Base-by-base conservation (phyloP, 2,113 vertebrate genomes). In the Dissostichus mawsoni region DNA sequence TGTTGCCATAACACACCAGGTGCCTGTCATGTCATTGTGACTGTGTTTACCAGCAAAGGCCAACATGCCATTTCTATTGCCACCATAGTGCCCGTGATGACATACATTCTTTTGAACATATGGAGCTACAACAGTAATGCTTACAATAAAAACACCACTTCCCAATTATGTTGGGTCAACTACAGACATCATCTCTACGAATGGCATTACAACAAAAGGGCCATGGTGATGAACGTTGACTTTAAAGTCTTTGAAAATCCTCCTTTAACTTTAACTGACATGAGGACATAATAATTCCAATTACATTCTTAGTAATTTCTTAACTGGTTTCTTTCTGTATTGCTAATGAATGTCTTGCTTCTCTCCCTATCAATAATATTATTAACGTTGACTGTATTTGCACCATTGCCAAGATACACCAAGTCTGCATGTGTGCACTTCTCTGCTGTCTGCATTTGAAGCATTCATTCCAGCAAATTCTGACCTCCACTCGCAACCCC, bases 1-100 rank as follows among this genome's bases (percentile, higher is more conserved):
- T 90, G 76, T 85, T 91, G 82, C 45, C 87, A 91, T 4, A 88
- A 89, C 82, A 91, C 52, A 65, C 0, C 17, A 3, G 11, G 13
- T 2, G 69, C 20, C 41, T 20, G 58, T 61, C 62, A 4, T 17
- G 67, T 36, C 50, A 53, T 44, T 13, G 41, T 66, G 36, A 51
- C n/a, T 41, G 18, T 41, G 72, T 86, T 76, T 83, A 76, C 51
- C 45, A 29, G 68, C 69, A 78, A 16, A 83, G 68, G 14, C 59
- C 73, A 72, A 25, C 55, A 64, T 29, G 57, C 8, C 25, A 11
- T 65, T n/a, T 66, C 50, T 66, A 47, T 48, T 53, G 76, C 71
- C 62, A 48, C 45, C 45, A 20, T 50, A 23, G 25, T 11, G 50
- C 3, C 11, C 16, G 4, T 4, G 51, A 18, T 44, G 64, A 63